A percentile compares a stretch with the other conserved stretches of the same genome.
phyloP scores from a whole-genome alignment of 2,888 invertebrate genomes.

The Drosophila nr. fundita region DNA sequence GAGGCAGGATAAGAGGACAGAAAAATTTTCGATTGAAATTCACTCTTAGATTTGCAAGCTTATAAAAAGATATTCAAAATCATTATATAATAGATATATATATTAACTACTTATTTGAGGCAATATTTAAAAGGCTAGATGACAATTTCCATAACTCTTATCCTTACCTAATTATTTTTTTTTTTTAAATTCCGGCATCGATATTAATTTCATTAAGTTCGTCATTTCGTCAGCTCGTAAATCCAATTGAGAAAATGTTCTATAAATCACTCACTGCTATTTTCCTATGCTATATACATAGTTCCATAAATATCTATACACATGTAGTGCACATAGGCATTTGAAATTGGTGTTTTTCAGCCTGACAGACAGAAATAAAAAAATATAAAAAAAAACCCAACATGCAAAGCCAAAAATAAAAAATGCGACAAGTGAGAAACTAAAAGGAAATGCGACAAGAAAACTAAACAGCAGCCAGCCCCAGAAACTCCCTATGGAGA shows the following conservation, averaged over 20 bases:
- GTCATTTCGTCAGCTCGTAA: constrained; percentile 1
- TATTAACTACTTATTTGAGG: background rate
- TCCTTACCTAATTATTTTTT: background rate
- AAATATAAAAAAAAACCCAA: background rate
- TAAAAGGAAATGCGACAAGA: constrained; percentile 9
- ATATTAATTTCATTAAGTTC: background rate
- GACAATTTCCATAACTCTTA: background rate
- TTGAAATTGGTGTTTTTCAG: constrained; percentile 6
- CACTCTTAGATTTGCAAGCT: background rate
- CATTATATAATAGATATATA: no score
- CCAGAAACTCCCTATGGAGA: constrained; percentile 25
- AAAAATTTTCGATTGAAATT: background rate
- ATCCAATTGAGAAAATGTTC: background rate
- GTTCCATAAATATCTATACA: constrained; percentile 44
- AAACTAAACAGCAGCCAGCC: constrained; percentile 19
- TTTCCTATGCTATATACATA: constrained; percentile 1
- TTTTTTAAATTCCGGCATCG: background rate
- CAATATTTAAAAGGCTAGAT: background rate
- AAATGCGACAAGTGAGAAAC: constrained; percentile 40
- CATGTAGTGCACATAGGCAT: background rate
- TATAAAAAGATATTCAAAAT: background rate
- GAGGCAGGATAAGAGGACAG: no score
- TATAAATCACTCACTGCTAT: constrained; percentile 29
- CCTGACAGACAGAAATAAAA: constrained; percentile 7
- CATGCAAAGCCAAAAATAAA: constrained; percentile 50